Conservation (phyloP, 2,797 vertebrate species). For the Perodicticus potto region DNA sequence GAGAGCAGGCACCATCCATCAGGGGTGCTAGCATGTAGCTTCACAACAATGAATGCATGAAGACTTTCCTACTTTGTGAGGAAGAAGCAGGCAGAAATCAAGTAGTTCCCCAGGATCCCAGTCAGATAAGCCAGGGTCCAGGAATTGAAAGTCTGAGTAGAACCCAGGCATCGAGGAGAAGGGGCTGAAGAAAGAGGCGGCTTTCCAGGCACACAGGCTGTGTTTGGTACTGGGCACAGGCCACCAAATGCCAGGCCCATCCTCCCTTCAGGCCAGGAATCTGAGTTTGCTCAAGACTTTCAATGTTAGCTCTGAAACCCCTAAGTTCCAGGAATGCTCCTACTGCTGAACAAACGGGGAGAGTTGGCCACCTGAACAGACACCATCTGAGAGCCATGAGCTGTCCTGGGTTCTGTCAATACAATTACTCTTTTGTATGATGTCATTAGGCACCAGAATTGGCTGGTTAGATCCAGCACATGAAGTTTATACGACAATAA, state of each 20-base stretch:
- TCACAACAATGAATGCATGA: not conserved
- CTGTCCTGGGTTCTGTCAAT: not conserved
- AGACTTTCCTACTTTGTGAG: not conserved
- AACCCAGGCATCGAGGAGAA: not conserved
- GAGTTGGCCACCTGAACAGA: not conserved
- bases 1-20: not conserved
- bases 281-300: not conserved
- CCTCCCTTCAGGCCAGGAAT: not conserved
- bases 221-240: not conserved
- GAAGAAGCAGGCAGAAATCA: not conserved
- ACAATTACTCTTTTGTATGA: too few species aligned
- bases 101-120: not conserved
- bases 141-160: not conserved
- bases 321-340: not conserved
- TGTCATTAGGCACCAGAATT: not conserved
- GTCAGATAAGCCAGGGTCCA: not conserved
- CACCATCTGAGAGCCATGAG: not conserved
- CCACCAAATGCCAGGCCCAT: not conserved
- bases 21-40: not conserved
- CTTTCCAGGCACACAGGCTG: too few species aligned
- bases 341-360: not conserved
- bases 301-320: not conserved
- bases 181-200: not conserved
- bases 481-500: fast-evolving
- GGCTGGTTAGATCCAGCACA: fast-evolving